Percentiles rank a stretch among this genome's conserved stretches.
Conservation (phyloP, 2,113 vertebrate species). For the Phycodurus eques region DNA sequence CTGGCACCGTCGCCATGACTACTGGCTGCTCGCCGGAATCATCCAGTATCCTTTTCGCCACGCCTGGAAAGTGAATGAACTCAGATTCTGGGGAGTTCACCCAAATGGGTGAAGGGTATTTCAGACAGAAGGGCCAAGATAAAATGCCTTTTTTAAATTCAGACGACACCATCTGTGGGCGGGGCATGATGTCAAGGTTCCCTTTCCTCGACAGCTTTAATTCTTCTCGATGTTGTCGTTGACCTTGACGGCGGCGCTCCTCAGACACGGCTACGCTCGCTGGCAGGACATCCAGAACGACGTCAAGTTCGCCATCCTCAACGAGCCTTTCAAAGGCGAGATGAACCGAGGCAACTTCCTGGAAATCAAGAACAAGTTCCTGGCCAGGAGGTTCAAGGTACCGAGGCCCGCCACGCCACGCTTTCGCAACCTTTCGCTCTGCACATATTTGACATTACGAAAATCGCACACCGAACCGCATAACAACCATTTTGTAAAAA, state of each 20-base stretch:
- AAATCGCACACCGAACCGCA: neutral
- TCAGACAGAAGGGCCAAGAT: too few species aligned
- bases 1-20: constrained; percentile 97
- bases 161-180: too few species aligned
- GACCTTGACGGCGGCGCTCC: constrained; percentile 70
- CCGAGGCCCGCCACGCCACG: fast-evolving
- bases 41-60: constrained; percentile 92
- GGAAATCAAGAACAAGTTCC: constrained; percentile 99
- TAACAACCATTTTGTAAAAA: too few species aligned
- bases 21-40: constrained; percentile 96
- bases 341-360: constrained; percentile 98
- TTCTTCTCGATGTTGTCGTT: neutral
- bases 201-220: neutral
- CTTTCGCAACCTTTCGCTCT: neutral
- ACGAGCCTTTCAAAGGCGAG: constrained; percentile 97
- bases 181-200: too few species aligned
- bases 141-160: too few species aligned
- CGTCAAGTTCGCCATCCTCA: constrained; percentile 93
- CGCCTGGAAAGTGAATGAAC: too few species aligned
- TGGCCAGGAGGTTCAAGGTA: constrained; percentile 96
- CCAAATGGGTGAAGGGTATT: too few species aligned
- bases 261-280: constrained; percentile 95
- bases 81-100: too few species aligned
- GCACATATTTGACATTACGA: neutral
- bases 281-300: constrained; percentile 99